phyloP scores from a whole-genome alignment of 2,797 vertebrate genomes.

The Triplophysa yarkandensis region DNA sequence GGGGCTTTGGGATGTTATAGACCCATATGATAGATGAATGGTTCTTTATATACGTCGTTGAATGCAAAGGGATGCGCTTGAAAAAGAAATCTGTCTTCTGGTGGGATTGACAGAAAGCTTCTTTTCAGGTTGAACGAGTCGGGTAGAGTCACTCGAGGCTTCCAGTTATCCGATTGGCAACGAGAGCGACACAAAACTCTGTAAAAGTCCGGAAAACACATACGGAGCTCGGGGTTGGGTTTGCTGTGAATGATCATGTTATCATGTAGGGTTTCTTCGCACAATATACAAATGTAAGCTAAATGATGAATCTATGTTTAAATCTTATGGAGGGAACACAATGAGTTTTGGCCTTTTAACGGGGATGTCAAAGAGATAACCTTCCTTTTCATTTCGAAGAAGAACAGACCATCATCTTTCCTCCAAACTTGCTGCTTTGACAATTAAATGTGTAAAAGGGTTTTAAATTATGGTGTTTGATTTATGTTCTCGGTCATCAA shows the following conservation, averaged over 20 bases:
- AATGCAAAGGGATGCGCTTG: constrained; percentile 42
- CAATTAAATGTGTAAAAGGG: constrained; percentile 62
- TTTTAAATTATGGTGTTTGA: constrained; percentile 55
- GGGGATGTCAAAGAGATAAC: constrained; percentile 32
- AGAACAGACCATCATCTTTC: constrained; percentile 51
- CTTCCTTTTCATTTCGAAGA: constrained; percentile 36
- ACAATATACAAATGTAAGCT: constrained; percentile 61
- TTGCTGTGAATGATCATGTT: constrained; percentile 44
- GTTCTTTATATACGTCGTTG: constrained; percentile 50
- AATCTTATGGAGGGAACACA: constrained; percentile 47
- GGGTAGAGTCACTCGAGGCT: constrained; percentile 24
- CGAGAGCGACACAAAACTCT: background rate
- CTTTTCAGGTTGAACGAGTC: constrained; percentile 54
- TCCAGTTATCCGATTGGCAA: too few relatives aligned
- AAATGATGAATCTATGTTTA: constrained; percentile 58
- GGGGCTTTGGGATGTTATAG: constrained; percentile 51
- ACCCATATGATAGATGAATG: constrained; percentile 48
- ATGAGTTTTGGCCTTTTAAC: constrained; percentile 23
- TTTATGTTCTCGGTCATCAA: constrained; percentile 54
- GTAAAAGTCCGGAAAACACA: background rate
- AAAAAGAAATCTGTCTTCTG: constrained; percentile 44
- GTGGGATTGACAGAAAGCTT: constrained; percentile 55
- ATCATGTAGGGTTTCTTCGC: constrained; percentile 55
- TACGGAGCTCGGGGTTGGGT: background rate
- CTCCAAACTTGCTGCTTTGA: constrained; percentile 65